Evolutionary conservation across 2,113 vertebrate species (phyloP), one percentile per base, ranked within the genome.

Genomic region (Pachyramphus minor): DNA sequence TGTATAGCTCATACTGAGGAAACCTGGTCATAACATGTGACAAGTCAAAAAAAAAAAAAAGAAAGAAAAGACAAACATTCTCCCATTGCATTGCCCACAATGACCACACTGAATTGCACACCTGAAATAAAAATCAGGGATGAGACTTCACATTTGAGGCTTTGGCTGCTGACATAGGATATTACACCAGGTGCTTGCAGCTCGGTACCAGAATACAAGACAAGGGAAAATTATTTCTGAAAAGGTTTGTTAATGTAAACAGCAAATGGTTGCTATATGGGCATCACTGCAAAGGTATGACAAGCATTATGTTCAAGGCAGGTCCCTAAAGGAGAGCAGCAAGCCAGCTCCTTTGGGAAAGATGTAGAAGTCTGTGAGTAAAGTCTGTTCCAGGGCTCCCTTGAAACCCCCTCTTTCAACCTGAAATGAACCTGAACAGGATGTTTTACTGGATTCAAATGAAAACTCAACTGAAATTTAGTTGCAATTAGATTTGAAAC

Each of bases 201-300:
- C 55, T 44, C 41, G 5, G 24, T 28, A 69, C 15, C 30, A 84
- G 31, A 69, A 74, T 6, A 37, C 1, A 9, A 89, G 30, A 23
- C 56, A 45, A 55, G 16, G 14, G 47, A 21, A 66, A 56, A 56
- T 20, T 6, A 37, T 28, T 81, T 42, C 52, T 59, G 50, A 33
- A 30, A 74, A 87, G 22, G 28, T 33, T 71, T 2, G 2, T 71
- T 50, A 63, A 53, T 14, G 16, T 12, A 62, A 67, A 14, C 13
- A n/a, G n/a, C 50, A 71, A 89, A 62, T 2, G 2, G 55, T 82
- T 62, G 6, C 22, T 56, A 3, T 6, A 11, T 0, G 0, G 45
- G 13, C 64, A 58, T 28, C 33, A 20, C 55, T 78, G 50, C 59
- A 84, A 81, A 75, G 55, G 19, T 37, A 58, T 2, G 7, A 18